These are phyloP conservation scores for Pangasianodon hypophthalmus DNA, from an alignment of 2,113 vertebrate species.

Conservation along the genomic window DNA sequence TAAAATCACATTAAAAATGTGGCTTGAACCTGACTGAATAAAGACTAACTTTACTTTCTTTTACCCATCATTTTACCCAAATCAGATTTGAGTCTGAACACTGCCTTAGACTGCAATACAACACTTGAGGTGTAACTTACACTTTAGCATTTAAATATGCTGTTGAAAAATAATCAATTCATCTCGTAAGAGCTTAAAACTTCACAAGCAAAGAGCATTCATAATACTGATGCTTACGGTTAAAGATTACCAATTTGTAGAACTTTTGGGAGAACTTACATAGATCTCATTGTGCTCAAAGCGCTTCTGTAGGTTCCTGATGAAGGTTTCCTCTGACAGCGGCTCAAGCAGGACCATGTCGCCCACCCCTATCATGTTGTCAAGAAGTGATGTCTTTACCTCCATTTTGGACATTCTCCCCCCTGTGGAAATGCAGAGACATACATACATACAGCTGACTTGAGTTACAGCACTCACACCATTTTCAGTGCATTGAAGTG, in stretches of 20 bases:
- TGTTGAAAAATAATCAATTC: not conserved
- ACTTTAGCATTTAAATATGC: not conserved
- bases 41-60: not conserved
- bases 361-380: slow-evolving; percentile 96
- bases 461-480: slow-evolving; percentile 21
- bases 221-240: not conserved
- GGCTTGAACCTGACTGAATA: not conserved
- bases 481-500: not conserved
- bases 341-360: slow-evolving; percentile 98
- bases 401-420: slow-evolving; percentile 89
- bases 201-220: not conserved
- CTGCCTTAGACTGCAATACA: not conserved
- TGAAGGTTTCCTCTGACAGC: slow-evolving; percentile 87
- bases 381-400: slow-evolving; percentile 94
- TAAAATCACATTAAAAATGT: not conserved
- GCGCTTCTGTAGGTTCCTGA: slow-evolving; percentile 89
- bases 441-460: slow-evolving; percentile 30
- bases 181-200: not conserved
- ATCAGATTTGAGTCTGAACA: not conserved
- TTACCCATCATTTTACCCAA: not conserved
- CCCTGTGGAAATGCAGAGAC: slow-evolving; percentile 55
- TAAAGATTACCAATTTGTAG: not conserved
- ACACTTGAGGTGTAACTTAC: not conserved
- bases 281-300: slow-evolving; percentile 95
- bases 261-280: slow-evolving; percentile 84